Base-by-base conservation (phyloP, 2,113 vertebrate genomes). In the Triplophysa siluroides region DNA sequence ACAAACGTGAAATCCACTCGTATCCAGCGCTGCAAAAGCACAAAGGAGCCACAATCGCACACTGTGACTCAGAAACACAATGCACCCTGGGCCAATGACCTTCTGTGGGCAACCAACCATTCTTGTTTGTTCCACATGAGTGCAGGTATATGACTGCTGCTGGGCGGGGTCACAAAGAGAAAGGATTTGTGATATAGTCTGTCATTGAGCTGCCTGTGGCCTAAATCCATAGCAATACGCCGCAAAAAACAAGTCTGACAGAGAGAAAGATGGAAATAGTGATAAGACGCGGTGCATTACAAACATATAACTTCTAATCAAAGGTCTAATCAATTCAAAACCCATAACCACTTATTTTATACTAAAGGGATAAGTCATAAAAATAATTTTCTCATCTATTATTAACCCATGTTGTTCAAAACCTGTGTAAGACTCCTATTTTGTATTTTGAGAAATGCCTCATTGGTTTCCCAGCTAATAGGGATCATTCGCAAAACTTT, bases 51-150 rank as follows among this genome's bases (percentile, higher is more conserved):
- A 79, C 23, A 65, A 26, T 69, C 67, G 56, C 54, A 72, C 18
- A 83, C n/a, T 60, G 45, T 69, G 78, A 78, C 80, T 79, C 64
- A 75, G 67, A 79, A 58, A 80, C 69, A 21, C 77, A 73, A 75
- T 19, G 52, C 21, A 87, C 89, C 88, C 83, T 80, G 69, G 88
- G 90, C 89, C 84, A 85, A 90, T 89, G 90, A 92, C 91, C 91
- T 92, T 92, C 88, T 45, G 78, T 85, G 87, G 88, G 90, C 91
- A 92, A 88, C 89, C 91, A 89, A 90, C 90, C 90, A 88, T 92
- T 91, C 45, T 81, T 85, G 88, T 92, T 92, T 91, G 90, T 92
- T 93, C 89, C 92, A 92, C 89, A 90, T 89, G 89, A 92, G 83
- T 85, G 89, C 91, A 90, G 91, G 89, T 90, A 88, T 91, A 87